phyloP scores from a whole-genome alignment of 2,888 invertebrate genomes.

The Acronicta alni region DNA sequence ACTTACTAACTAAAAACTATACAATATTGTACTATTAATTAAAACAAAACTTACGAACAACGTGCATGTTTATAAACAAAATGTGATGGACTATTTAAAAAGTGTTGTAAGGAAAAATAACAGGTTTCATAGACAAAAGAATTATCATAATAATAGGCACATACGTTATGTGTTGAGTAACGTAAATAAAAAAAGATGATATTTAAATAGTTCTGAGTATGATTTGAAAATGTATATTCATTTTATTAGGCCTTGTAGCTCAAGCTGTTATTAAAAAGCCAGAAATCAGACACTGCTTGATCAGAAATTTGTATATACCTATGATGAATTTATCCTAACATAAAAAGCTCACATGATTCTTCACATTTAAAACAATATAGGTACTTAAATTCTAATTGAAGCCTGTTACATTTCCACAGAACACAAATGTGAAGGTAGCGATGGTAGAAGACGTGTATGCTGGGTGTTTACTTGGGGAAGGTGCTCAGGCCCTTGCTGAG shows the following conservation, averaged over 20 bases:
- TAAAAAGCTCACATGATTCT: slow-evolving; percentile 13
- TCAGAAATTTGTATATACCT: no score
- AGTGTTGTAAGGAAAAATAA: slow-evolving; percentile 45
- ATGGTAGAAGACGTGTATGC: slow-evolving; percentile 29
- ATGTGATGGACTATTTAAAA: slow-evolving; percentile 56
- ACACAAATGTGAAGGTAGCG: slow-evolving; percentile 41
- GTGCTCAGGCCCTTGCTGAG: slow-evolving; percentile 86
- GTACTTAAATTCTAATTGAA: slow-evolving; percentile 7
- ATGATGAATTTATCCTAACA: background rate
- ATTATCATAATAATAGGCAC: slow-evolving; percentile 3
- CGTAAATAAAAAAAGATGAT: background rate
- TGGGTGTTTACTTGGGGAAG: slow-evolving; percentile 77
- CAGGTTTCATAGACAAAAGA: slow-evolving; percentile 18
- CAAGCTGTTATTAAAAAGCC: background rate
- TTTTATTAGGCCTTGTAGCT: background rate
- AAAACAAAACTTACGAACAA: slow-evolving; percentile 60
- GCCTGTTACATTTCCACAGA: slow-evolving; percentile 62
- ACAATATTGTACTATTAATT: slow-evolving; percentile 62
- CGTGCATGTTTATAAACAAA: slow-evolving; percentile 61
- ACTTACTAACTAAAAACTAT: slow-evolving; percentile 56
- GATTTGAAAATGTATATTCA: background rate
- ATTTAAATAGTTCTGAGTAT: slow-evolving; percentile 11
- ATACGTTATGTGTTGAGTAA: background rate
- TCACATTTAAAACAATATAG: no score
- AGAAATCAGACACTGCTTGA: slow-evolving; percentile 11